Evolutionary conservation across 2,797 vertebrate genomes (phyloP).

Genomic region (Manis javanica): DNA sequence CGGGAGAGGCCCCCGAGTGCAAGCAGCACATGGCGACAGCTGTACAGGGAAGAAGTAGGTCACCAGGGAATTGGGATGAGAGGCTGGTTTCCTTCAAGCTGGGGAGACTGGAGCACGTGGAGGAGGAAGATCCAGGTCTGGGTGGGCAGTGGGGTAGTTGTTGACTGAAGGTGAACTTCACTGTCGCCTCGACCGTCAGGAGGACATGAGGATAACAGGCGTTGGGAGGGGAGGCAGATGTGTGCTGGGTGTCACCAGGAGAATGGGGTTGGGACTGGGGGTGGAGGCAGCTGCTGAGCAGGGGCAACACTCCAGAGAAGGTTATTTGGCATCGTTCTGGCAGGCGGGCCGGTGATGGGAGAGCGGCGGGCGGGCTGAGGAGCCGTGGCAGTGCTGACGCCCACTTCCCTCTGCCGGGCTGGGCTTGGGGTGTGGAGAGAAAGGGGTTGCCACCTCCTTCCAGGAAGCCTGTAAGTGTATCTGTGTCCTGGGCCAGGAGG

Average conservation of each 20-base stretch:
- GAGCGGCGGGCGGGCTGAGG: neutral
- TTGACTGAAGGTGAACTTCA: neutral
- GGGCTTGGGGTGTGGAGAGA: neutral
- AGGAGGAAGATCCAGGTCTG: neutral
- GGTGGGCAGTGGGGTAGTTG: too few relatives aligned
- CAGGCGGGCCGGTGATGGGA: neutral
- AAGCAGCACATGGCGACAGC: neutral
- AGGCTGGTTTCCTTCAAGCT: neutral
- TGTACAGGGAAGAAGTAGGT: neutral
- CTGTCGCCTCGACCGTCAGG: neutral
- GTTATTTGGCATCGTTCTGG: neutral
- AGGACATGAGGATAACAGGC: neutral
- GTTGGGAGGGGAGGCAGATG: neutral
- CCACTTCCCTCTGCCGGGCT: fast-evolving
- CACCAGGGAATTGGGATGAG: neutral
- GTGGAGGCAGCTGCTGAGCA: neutral
- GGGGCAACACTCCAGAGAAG: neutral
- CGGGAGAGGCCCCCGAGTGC: neutral
- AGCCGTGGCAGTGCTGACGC: neutral
- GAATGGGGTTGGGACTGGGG: too few relatives aligned
- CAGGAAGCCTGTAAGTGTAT: neutral
- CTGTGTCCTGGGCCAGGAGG: neutral
- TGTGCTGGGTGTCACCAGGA: neutral
- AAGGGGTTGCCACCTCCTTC: neutral
- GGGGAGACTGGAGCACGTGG: neutral